These are phyloP conservation scores for Eutolmus rufibarbis DNA, from an alignment of 2,888 invertebrate species.

Conservation along the genomic window DNA sequence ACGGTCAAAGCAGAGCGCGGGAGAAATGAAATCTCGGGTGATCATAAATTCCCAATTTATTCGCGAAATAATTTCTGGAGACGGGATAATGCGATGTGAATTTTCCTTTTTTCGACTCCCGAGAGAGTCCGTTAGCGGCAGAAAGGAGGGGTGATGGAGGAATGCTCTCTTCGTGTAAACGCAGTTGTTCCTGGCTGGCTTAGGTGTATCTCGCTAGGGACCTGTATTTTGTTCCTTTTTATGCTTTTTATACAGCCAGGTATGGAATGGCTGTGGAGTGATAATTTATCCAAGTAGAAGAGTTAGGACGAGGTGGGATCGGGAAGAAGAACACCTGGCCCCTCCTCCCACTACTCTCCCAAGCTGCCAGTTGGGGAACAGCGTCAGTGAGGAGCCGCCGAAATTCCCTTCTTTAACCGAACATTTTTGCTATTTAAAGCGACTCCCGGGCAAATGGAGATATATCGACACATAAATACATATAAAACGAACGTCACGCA, in stretches of 20 bases:
- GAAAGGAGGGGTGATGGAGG: background rate
- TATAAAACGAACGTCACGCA: slow-evolving; percentile 19
- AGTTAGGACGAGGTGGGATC: background rate
- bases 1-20: background rate
- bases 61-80: slow-evolving; percentile 48
- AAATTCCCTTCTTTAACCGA: background rate
- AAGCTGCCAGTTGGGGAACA: background rate
- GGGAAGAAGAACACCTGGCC: background rate
- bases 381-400: background rate
- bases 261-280: slow-evolving; percentile 1
- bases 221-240: slow-evolving; percentile 33
- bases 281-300: slow-evolving; percentile 10
- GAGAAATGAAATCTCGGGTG: slow-evolving; percentile 47
- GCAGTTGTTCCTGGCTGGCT: background rate
- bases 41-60: slow-evolving; percentile 49
- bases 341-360: background rate
- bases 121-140: background rate
- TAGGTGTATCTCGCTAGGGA: slow-evolving; percentile 12
- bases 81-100: slow-evolving; percentile 48
- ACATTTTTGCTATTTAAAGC: background rate
- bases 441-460: background rate
- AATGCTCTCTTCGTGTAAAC: slow-evolving; percentile 1
- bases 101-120: slow-evolving; percentile 37
- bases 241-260: background rate
- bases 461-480: background rate